Percentiles rank a stretch among this genome's conserved stretches.
Conservation (phyloP, 2,797 vertebrate genomes). For the Hozukius guyotensis region DNA sequence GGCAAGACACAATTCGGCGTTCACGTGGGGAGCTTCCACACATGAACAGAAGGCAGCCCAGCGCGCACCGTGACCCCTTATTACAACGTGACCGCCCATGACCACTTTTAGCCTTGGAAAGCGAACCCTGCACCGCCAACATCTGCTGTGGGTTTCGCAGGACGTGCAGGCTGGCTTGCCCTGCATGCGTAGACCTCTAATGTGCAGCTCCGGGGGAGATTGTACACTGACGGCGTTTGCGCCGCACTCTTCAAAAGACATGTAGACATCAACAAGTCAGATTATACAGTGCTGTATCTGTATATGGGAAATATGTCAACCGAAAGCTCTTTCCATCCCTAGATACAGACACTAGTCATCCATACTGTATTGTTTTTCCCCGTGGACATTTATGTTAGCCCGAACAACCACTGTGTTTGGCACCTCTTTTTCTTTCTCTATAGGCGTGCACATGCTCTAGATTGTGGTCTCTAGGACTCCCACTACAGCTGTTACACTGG, state of each 20-base stretch:
- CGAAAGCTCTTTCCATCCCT: neutral
- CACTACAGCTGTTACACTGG: neutral
- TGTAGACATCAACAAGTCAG: neutral
- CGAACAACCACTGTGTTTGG: neutral
- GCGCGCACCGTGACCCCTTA: neutral
- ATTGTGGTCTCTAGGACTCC: neutral
- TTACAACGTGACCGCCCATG: slow-evolving; percentile 25
- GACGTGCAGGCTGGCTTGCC: neutral
- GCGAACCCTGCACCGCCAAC: slow-evolving; percentile 23
- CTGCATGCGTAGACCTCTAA: neutral
- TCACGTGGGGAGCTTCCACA: neutral
- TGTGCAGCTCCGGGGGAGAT: neutral
- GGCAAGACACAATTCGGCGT: slow-evolving; percentile 2
- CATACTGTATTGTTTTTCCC: too few species aligned
- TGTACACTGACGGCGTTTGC: neutral
- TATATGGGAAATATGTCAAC: neutral
- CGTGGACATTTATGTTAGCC: neutral
- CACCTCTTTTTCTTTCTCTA: neutral
- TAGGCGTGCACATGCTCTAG: neutral
- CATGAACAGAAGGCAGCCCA: slow-evolving; percentile 52
- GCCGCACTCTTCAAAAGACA: neutral
- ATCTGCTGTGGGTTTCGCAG: slow-evolving; percentile 40
- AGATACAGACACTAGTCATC: neutral
- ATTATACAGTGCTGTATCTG: neutral
- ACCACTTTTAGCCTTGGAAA: slow-evolving; percentile 43